Base-by-base conservation (phyloP, 2,113 vertebrate genomes). In the Gopherus evgoodei region DNA sequence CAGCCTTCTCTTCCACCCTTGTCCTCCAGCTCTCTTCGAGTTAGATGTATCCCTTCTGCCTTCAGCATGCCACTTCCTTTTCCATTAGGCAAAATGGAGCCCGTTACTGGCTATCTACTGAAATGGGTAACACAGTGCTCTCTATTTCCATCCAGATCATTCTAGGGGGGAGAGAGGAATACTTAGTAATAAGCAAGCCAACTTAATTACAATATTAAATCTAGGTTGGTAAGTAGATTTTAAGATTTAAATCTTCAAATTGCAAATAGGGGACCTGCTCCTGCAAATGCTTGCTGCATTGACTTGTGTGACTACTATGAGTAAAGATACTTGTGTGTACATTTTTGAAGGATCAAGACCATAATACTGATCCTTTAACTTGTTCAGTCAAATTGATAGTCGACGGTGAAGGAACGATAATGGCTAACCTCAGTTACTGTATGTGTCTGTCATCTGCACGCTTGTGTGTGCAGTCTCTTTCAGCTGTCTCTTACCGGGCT, bases 131-230 rank as follows among this genome's bases (percentile, higher is more conserved):
- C 24, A 5, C 8, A 11, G 6, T 0, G 0, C 44, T 31, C 83
- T 84, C 50, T 9, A 5, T 19, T 81, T 75, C 16, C 21, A 49
- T 1, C 1, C 16, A 2, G 1, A 7, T 78, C 7, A 2, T 69
- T 38, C 65, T 72, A 38, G 19, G 65, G 21, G n/a, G 7, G 31
- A 69, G 62, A n/a, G n/a, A 38, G 65, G 19, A 72, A 11, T 11
- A 1, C 27, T 86, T 0, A 1, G 1, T 31, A 78, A 25, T 0
- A 0, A 4, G 6, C 22, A 47, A 78, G 25, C 12, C 22, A 38
- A 29, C 42, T 27, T 47, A 27, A 16, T 78, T 78, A 47, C 24
- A 78, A 29, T 47, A 78, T 47, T 47, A 78, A 78, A 78, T 78
- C 22, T 44, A 78, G 42, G 25, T 22, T 72, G 25, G 14, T 22